phyloP scores from a whole-genome alignment of 2,888 invertebrate species.

The Clostera curtula region DNA sequence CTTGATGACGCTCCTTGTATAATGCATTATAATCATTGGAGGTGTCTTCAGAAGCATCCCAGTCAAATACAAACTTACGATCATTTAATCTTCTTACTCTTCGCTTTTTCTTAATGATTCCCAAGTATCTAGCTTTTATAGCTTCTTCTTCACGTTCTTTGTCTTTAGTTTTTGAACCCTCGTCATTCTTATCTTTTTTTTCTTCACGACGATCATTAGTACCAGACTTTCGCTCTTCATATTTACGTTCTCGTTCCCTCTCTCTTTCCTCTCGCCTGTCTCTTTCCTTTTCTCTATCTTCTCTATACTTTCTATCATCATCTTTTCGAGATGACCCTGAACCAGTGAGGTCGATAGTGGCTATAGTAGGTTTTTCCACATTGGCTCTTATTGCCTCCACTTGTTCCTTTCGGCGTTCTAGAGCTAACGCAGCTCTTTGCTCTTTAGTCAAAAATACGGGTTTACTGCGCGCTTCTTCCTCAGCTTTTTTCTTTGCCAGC shows the following conservation, averaged over 20 bases:
- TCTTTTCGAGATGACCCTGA: conserved; percentile 68
- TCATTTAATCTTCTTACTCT: conserved; percentile 96
- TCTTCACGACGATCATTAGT: conserved; percentile 66
- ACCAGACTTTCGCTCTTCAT: conserved; percentile 68
- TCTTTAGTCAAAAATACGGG: conserved; percentile 98
- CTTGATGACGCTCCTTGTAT: conserved; percentile 97
- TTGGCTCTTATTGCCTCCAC: conserved; percentile 86
- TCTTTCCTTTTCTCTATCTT: conserved; percentile 60
- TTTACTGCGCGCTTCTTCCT: conserved; percentile 95
- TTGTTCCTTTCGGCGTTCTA: conserved; percentile 92
- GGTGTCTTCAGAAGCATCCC: conserved; percentile 99
- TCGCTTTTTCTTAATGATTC: conserved; percentile 93
- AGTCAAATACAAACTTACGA: conserved; percentile 99
- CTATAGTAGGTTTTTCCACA: conserved; percentile 64
- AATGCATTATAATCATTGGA: conserved; percentile 97
- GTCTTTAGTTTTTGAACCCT: conserved; percentile 79
- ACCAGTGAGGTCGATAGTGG: conserved; percentile 65
- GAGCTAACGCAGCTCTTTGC: conserved; percentile 91
- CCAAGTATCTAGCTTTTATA: conserved; percentile 96
- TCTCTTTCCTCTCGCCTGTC: conserved; percentile 78
- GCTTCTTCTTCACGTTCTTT: conserved; percentile 96
- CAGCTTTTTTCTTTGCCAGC: conserved; percentile 95
- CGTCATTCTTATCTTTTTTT: conserved; percentile 69
- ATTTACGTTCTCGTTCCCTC: conserved; percentile 60
- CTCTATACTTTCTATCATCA: conserved; percentile 53